These are phyloP conservation scores for Ploceus nigricollis DNA, from an alignment of 2,113 vertebrate genomes.

Conservation along the genomic window DNA sequence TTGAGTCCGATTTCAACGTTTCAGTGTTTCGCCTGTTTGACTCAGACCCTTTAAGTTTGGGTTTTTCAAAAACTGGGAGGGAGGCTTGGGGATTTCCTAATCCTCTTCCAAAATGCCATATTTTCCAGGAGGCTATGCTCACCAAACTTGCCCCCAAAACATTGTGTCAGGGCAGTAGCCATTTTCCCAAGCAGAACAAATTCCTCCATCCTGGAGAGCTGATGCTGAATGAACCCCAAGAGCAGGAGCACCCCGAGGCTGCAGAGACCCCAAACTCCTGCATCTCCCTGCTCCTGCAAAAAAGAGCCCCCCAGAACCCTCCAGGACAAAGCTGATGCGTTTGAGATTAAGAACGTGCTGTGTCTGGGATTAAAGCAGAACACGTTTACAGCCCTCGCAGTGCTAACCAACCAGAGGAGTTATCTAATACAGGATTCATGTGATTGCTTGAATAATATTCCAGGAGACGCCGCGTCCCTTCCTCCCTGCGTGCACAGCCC, in stretches of 20 bases:
- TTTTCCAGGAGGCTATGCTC: background rate
- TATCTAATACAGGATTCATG: constrained; percentile 1
- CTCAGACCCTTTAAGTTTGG: background rate
- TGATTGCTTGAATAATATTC: constrained; percentile 16
- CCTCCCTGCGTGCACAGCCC: background rate
- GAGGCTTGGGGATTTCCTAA: background rate
- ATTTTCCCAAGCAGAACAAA: constrained; percentile 3
- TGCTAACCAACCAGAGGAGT: constrained; percentile 44
- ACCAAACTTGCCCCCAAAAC: accelerated
- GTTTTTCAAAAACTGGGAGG: background rate
- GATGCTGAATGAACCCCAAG: background rate
- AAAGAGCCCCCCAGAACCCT: background rate
- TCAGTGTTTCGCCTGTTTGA: background rate
- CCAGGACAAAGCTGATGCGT: background rate
- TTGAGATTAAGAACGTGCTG: background rate
- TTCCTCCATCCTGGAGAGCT: background rate
- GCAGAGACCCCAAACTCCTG: background rate
- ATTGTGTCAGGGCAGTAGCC: background rate
- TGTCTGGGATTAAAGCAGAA: constrained; percentile 29
- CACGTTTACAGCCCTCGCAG: background rate
- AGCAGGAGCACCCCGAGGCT: background rate
- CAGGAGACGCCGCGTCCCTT: background rate
- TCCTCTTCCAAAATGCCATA: background rate
- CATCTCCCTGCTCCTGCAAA: background rate
- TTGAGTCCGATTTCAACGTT: background rate